Conservation (phyloP, 2,888 invertebrate species). For the Entomobrya multifasciata region DNA sequence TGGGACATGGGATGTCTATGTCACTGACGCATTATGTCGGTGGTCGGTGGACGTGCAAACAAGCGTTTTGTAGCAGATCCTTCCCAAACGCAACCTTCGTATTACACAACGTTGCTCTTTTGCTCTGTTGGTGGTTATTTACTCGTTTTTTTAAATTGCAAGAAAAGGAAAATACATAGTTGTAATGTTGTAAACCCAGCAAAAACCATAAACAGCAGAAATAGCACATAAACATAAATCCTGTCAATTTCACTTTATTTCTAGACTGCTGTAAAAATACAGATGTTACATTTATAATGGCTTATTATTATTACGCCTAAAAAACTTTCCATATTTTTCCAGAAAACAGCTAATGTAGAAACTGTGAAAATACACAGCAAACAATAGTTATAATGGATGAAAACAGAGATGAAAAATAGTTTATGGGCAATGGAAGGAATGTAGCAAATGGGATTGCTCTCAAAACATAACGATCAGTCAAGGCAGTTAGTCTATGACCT, state of each 20-base stretch:
- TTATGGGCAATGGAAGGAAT: neutral
- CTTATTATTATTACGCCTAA: neutral
- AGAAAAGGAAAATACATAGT: slow-evolving; percentile 12
- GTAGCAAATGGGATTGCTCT: neutral
- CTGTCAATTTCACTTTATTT: slow-evolving; percentile 52
- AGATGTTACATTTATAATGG: slow-evolving; percentile 13
- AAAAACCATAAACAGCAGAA: slow-evolving; percentile 41
- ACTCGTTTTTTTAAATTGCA: slow-evolving; percentile 6
- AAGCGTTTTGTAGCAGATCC: slow-evolving; percentile 18
- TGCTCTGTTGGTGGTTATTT: slow-evolving; percentile 21
- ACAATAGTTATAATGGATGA: neutral
- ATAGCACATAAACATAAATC: slow-evolving; percentile 48
- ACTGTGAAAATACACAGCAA: neutral
- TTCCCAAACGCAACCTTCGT: too few relatives aligned
- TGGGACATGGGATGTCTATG: slow-evolving; percentile 14
- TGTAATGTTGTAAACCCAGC: slow-evolving; percentile 45
- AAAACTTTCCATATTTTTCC: neutral
- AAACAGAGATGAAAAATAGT: neutral
- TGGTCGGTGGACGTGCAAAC: neutral
- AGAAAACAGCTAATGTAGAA: neutral
- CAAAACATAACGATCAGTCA: too few relatives aligned
- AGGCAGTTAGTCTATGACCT: neutral
- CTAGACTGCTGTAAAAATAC: neutral
- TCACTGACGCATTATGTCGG: slow-evolving; percentile 28
- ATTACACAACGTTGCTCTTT: too few relatives aligned